Conservation (phyloP, 2,113 vertebrate species). For the Rutilus rutilus region DNA sequence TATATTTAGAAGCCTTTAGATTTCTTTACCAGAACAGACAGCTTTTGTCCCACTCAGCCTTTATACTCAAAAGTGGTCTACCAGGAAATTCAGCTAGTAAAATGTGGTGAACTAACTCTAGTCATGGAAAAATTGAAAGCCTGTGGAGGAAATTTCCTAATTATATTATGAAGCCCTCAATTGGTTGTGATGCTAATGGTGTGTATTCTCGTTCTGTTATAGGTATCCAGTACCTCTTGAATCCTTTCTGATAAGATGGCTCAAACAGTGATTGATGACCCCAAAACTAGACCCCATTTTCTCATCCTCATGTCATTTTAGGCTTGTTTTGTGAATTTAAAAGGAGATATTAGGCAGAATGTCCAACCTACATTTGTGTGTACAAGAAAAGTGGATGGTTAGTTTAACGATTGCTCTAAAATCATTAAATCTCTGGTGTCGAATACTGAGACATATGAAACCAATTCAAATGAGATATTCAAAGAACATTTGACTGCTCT, state of each 20-base stretch:
- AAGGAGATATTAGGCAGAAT: not conserved
- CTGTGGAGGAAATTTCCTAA: not conserved
- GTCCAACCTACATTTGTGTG: not conserved
- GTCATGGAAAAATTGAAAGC: not conserved
- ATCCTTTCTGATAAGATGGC: not conserved
- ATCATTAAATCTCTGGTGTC: not conserved
- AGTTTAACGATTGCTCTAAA: too few species aligned
- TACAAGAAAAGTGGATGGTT: not conserved
- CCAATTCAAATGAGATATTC: not conserved
- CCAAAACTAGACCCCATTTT: not conserved
- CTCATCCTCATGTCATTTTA: not conserved
- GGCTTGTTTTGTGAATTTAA: not conserved
- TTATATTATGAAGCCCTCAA: not conserved
- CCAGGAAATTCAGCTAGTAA: not conserved
- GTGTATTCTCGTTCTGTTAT: not conserved
- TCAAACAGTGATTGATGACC: not conserved
- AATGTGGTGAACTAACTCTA: not conserved
- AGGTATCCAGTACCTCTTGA: not conserved
- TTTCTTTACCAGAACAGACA: not conserved
- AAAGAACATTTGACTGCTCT: not conserved
- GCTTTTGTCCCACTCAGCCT: not conserved
- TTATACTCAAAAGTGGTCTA: not conserved
- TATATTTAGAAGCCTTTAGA: conserved; percentile 14
- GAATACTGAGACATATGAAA: not conserved
- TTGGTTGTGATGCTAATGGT: not conserved